Conservation (phyloP, 2,888 invertebrate genomes). For the Sesia bembeciformis region DNA sequence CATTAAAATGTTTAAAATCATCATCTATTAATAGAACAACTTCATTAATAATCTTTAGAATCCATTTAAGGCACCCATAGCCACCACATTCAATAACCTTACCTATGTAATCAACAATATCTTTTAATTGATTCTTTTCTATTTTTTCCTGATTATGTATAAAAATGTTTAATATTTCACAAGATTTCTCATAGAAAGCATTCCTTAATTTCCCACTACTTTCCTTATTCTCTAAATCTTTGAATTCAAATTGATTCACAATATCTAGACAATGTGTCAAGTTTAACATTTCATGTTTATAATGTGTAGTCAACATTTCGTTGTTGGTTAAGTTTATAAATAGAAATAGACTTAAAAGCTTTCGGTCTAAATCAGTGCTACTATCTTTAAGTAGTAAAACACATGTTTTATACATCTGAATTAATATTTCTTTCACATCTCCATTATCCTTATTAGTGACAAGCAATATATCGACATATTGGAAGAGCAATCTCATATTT, state of each 20-base stretch:
- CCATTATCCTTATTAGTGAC: constrained; percentile 7
- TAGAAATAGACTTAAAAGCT: constrained; percentile 32
- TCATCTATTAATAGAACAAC: constrained; percentile 27
- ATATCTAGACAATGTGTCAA: constrained; percentile 24
- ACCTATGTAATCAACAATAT: constrained; percentile 34
- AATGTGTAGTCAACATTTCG: constrained; percentile 14
- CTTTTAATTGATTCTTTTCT: constrained; percentile 13
- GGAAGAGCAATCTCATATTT: constrained; percentile 24
- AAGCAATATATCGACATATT: constrained; percentile 16
- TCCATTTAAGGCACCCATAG: constrained; percentile 54
- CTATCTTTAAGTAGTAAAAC: constrained; percentile 30
- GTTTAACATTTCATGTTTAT: constrained; percentile 32
- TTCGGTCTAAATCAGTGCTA: constrained; percentile 27
- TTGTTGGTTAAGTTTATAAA: constrained; percentile 26
- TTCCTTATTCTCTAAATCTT: constrained; percentile 15
- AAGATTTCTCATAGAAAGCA: constrained; percentile 43
- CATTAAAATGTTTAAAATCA: constrained; percentile 24
- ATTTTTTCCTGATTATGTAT: constrained; percentile 14
- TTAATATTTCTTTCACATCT: constrained; percentile 20
- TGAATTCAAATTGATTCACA: constrained; percentile 18
- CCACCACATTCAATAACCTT: constrained; percentile 59
- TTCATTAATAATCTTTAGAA: constrained; percentile 43
- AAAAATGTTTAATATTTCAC: constrained; percentile 34
- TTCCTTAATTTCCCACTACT: constrained; percentile 45
- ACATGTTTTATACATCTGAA: constrained; percentile 33